Conservation (phyloP, 2,888 invertebrate species). For the Caenorhabditis plicata region DNA sequence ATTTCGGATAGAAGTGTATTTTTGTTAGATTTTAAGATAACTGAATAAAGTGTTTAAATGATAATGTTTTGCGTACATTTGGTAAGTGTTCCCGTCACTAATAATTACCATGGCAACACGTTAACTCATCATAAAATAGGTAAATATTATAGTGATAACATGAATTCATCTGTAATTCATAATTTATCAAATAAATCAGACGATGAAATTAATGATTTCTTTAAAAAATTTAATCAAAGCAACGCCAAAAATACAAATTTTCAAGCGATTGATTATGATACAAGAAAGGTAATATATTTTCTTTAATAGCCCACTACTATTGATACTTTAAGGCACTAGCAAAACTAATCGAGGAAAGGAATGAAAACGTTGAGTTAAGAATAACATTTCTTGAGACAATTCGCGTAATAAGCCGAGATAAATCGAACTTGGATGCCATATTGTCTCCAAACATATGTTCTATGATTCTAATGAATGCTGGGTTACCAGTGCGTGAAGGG, state of each 20-base stretch:
- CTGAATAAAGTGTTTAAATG: no score
- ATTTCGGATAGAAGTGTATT: neutral
- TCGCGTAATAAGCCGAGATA: conserved; percentile 23
- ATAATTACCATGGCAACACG: no score
- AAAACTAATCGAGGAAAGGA: conserved; percentile 1
- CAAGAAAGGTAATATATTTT: conserved; percentile 3
- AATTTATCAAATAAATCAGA: neutral
- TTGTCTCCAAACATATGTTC: conserved; percentile 7
- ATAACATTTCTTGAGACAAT: conserved; percentile 15
- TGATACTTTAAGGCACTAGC: neutral
- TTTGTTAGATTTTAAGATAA: no score
- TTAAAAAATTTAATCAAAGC: conserved; percentile 6
- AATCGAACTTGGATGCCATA: conserved; percentile 7
- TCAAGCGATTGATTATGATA: conserved; percentile 1
- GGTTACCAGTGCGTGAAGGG: neutral
- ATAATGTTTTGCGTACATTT: no score
- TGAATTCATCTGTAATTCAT: neutral
- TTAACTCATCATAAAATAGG: no score
- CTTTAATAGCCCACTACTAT: neutral
- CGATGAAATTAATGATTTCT: conserved; percentile 1
- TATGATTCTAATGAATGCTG: neutral
- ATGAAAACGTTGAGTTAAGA: neutral
- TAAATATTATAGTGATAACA: no score
- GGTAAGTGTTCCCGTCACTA: no score
- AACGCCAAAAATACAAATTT: conserved; percentile 1